A percentile compares a stretch with the other conserved stretches of the same genome.
These are phyloP conservation scores for Morelia viridis DNA, from an alignment of 2,797 vertebrate species.

Conservation along the genomic window DNA sequence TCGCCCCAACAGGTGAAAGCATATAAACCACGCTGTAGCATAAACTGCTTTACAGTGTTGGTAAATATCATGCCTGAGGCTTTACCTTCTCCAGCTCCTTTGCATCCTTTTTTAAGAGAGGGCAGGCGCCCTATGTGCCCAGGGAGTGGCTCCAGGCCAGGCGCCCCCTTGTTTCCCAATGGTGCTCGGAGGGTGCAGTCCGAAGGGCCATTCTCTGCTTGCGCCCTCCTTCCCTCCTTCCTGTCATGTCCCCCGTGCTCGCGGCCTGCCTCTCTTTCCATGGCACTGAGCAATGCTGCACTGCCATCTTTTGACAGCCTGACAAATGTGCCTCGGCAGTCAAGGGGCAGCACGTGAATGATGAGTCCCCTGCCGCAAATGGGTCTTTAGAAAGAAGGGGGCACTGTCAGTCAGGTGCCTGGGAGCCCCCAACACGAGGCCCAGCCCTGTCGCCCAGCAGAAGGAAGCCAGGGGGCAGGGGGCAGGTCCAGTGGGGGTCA, in stretches of 20 bases:
- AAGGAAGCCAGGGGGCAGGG: background rate
- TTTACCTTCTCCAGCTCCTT: background rate
- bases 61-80: background rate
- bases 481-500: too few relatives aligned
- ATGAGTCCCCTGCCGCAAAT: rapidly evolving
- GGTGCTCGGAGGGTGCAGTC: too few relatives aligned
- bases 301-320: constrained; percentile 71
- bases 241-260: background rate
- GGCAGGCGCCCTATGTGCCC: too few relatives aligned
- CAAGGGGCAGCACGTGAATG: background rate
- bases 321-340: background rate
- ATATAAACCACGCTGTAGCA: too few relatives aligned
- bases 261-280: rapidly evolving
- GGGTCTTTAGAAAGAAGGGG: background rate
- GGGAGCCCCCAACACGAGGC: background rate
- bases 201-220: too few relatives aligned
- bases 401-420: background rate
- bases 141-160: too few relatives aligned
- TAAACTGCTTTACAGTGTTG: background rate
- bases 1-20: background rate
- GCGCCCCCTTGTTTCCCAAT: too few relatives aligned
- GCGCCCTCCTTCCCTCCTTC: background rate
- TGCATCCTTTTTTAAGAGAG: too few relatives aligned
- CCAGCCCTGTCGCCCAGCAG: background rate
- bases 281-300: constrained; percentile 52